Conservation (phyloP, 2,113 vertebrate species). For the Ciconia boyciana region DNA sequence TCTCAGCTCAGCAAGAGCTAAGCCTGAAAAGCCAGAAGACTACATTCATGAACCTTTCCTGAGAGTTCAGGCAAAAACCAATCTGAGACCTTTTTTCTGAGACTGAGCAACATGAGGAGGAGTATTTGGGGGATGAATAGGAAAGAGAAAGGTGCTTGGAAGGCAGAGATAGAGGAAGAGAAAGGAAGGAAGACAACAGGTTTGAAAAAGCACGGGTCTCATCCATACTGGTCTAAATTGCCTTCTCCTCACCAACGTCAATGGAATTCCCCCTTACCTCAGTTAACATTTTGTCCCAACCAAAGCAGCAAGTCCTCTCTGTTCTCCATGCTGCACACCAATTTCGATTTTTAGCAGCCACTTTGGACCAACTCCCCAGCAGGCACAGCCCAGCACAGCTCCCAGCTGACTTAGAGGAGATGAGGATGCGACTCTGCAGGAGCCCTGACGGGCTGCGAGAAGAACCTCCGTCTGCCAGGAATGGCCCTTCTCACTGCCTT, state of each 20-base stretch:
- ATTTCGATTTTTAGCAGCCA: neutral
- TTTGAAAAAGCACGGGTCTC: neutral
- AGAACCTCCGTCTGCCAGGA: neutral
- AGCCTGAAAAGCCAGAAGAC: conserved; percentile 30
- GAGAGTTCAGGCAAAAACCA: conserved; percentile 8
- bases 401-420: neutral
- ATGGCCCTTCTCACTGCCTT: neutral
- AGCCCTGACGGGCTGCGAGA: neutral
- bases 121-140: neutral
- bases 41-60: neutral
- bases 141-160: neutral
- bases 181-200: neutral
- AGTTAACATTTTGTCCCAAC: neutral
- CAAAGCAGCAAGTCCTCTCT: neutral
- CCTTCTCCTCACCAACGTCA: neutral
- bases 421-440: neutral
- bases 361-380: neutral
- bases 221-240: neutral
- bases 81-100: neutral
- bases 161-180: neutral
- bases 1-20: conserved; percentile 22
- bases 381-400: neutral
- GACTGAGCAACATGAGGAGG: neutral
- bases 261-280: neutral
- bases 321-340: neutral